Evolutionary conservation across 2,888 invertebrate genomes (phyloP).

Genomic region (Polyommatus icarus): DNA sequence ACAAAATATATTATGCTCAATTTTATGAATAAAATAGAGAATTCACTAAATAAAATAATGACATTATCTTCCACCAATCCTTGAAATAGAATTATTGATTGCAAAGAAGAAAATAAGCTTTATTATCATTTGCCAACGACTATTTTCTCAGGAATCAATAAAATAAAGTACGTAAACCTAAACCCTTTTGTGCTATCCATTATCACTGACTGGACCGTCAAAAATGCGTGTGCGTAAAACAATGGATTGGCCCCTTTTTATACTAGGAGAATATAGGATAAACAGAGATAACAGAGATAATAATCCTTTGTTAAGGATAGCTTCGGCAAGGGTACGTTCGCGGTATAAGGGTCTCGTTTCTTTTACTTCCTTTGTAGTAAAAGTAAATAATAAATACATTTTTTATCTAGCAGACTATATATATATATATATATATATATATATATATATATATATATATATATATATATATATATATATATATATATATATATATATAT

Average conservation of each 20-base stretch:
- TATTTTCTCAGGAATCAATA: background rate
- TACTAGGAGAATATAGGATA: constrained; percentile 72
- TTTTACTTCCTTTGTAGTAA: background rate
- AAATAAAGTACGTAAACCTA: background rate
- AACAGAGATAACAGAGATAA: constrained; percentile 56
- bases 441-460: no score
- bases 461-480: no score
- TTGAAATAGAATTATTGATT: background rate
- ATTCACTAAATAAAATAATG: background rate
- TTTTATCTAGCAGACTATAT: no score
- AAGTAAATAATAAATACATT: background rate
- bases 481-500: no score
- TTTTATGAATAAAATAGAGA: background rate
- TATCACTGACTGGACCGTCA: constrained; percentile 45
- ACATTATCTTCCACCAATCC: background rate
- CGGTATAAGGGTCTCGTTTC: background rate
- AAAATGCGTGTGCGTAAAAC: constrained; percentile 81
- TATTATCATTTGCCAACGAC: background rate
- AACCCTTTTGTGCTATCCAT: constrained; percentile 24
- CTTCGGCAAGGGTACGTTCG: constrained; percentile 3
- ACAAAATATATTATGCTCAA: background rate
- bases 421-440: no score
- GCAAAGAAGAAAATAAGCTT: background rate
- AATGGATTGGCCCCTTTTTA: constrained; percentile 81
- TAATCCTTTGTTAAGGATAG: constrained; percentile 53